Evolutionary conservation across 1,140 invertebrate species (phyloP).

Genomic region (Gryllus bimaculatus): DNA sequence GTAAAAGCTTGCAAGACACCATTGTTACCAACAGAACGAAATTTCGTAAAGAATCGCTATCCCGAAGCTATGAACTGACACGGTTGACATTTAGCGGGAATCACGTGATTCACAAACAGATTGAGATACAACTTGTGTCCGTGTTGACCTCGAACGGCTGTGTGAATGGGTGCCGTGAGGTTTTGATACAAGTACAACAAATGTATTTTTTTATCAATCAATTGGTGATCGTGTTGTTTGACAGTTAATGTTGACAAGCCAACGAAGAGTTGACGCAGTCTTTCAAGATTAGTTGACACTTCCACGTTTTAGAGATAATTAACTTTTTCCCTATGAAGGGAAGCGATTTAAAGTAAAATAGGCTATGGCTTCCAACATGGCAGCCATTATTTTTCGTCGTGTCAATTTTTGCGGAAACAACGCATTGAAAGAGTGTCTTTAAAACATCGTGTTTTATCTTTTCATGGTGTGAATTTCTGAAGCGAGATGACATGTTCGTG

Average conservation of each 20-base stretch:
- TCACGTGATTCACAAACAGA: constrained; percentile 13
- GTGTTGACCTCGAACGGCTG: not conserved
- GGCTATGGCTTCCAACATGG: constrained; percentile 15
- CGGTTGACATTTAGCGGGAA: constrained; percentile 8
- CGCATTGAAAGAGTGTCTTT: not conserved
- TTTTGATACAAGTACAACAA: too few species aligned
- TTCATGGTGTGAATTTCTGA: not conserved
- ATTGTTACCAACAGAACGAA: too few species aligned
- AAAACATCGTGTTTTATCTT: not conserved
- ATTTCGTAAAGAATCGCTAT: too few species aligned
- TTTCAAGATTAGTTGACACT: not conserved
- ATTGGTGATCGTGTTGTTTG: not conserved
- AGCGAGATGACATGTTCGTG: not conserved
- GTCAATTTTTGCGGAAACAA: not conserved
- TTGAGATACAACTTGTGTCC: constrained; percentile 9
- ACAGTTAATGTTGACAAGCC: too few species aligned
- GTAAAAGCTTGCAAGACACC: too few species aligned
- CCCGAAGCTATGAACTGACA: not conserved
- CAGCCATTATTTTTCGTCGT: constrained; percentile 10
- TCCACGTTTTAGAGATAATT: not conserved
- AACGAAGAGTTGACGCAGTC: not conserved
- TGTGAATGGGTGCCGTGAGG: not conserved
- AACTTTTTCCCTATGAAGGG: not conserved
- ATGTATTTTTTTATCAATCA: not conserved
- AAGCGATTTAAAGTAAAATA: not conserved